Conservation (phyloP, 2,797 vertebrate genomes). For the Melanotaenia nigrans region DNA sequence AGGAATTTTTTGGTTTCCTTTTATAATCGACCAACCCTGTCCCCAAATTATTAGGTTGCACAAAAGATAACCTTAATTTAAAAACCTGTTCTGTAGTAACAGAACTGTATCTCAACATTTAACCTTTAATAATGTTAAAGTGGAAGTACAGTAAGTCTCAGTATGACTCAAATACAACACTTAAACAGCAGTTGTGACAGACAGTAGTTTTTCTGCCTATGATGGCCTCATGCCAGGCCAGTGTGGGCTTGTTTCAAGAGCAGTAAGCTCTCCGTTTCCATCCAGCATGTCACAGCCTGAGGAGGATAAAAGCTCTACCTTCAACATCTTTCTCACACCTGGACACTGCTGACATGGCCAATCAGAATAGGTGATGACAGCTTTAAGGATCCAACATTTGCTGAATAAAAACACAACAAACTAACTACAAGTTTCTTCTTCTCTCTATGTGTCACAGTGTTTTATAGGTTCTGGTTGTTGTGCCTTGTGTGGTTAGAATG, state of each 20-base stretch:
- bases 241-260: constrained; percentile 64
- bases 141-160: not conserved
- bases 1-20: not conserved
- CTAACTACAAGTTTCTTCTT: not conserved
- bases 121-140: not conserved
- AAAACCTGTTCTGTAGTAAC: not conserved
- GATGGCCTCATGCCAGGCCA: constrained; percentile 41
- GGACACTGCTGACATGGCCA: constrained; percentile 16
- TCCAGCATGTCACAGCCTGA: constrained; percentile 63
- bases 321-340: constrained; percentile 46
- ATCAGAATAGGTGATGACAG: constrained; percentile 11
- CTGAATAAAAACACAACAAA: constrained; percentile 5
- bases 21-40: not conserved
- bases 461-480: not conserved
- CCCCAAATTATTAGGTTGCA: not conserved
- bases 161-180: not conserved
- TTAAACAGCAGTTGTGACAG: constrained; percentile 10
- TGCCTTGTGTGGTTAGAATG: constrained; percentile 11
- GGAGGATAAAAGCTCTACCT: constrained; percentile 32
- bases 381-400: not conserved
- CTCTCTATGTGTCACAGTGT: not conserved
- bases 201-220: constrained; percentile 5
- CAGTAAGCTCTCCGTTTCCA: constrained; percentile 29
- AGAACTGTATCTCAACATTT: not conserved
- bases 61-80: not conserved